Conservation (phyloP, 2,113 vertebrate genomes). For the Pontoporia blainvillei region DNA sequence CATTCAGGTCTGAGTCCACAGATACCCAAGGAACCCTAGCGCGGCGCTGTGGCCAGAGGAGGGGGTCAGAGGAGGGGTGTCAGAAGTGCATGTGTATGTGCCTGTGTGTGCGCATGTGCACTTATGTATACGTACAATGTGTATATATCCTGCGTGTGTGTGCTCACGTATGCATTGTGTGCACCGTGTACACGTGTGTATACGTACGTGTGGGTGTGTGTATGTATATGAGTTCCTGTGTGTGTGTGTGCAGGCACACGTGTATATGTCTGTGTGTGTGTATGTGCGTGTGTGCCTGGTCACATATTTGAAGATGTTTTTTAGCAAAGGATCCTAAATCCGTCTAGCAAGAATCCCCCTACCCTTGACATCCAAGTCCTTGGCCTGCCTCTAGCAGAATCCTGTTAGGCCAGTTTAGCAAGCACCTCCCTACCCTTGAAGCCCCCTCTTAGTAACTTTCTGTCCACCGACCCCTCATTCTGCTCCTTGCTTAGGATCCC, state of each 20-base stretch:
- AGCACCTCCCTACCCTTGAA: background rate
- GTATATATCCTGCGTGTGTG: background rate
- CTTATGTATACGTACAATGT: too few species aligned
- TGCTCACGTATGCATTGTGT: accelerated
- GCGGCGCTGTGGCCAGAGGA: accelerated
- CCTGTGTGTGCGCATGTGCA: accelerated
- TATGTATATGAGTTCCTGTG: accelerated
- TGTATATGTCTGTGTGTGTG: background rate
- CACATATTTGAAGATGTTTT: background rate
- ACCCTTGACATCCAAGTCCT: background rate
- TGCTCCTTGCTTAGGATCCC: background rate
- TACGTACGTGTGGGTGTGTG: background rate
- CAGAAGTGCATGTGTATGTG: background rate
- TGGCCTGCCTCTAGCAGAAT: background rate
- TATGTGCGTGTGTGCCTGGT: background rate
- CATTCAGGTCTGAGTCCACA: accelerated
- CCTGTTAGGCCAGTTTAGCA: background rate
- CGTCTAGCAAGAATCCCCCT: background rate
- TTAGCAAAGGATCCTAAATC: background rate
- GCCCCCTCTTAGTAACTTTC: background rate
- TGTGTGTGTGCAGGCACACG: background rate
- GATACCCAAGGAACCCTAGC: accelerated
- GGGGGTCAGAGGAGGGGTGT: background rate
- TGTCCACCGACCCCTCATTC: background rate
- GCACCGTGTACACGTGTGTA: background rate